These are phyloP conservation scores for Megaustenia siamemsis DNA, from an alignment of 2,888 invertebrate genomes.

Conservation along the genomic window DNA sequence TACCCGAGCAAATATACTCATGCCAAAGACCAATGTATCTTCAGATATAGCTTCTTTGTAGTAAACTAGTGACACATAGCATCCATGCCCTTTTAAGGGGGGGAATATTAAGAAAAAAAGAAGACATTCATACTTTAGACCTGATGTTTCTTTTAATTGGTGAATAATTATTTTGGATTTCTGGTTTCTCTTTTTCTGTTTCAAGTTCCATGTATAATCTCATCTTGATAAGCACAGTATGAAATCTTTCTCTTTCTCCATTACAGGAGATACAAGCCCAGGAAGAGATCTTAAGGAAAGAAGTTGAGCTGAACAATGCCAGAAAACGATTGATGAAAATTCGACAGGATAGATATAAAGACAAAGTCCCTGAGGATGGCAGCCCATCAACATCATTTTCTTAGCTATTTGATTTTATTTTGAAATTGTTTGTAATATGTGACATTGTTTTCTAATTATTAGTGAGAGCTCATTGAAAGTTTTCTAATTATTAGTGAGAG, in stretches of 20 bases:
- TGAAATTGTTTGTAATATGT: not conserved
- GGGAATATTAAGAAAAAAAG: too few relatives aligned
- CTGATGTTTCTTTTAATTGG: too few relatives aligned
- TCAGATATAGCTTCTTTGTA: too few relatives aligned
- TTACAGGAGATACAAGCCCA: conserved; percentile 80
- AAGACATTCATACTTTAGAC: too few relatives aligned
- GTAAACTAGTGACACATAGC: too few relatives aligned
- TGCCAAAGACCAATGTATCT: too few relatives aligned
- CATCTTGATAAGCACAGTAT: too few relatives aligned
- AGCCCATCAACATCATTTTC: not conserved
- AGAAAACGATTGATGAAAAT: conserved; percentile 93
- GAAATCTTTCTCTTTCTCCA: not conserved
- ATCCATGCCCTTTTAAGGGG: too few relatives aligned
- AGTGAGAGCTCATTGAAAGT: not conserved
- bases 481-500: not conserved
- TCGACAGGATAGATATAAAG: conserved; percentile 91
- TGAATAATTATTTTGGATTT: too few relatives aligned
- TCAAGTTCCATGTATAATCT: too few relatives aligned
- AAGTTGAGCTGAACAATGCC: conserved; percentile 95
- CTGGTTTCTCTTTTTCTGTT: too few relatives aligned
- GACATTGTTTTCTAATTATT: not conserved
- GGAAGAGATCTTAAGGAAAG: conserved; percentile 91
- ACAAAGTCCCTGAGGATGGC: conserved; percentile 63
- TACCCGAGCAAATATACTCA: too few relatives aligned
- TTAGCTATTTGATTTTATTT: not conserved